Conservation (phyloP, 2,888 invertebrate genomes). For the Ommatoiulus sabulosus region DNA sequence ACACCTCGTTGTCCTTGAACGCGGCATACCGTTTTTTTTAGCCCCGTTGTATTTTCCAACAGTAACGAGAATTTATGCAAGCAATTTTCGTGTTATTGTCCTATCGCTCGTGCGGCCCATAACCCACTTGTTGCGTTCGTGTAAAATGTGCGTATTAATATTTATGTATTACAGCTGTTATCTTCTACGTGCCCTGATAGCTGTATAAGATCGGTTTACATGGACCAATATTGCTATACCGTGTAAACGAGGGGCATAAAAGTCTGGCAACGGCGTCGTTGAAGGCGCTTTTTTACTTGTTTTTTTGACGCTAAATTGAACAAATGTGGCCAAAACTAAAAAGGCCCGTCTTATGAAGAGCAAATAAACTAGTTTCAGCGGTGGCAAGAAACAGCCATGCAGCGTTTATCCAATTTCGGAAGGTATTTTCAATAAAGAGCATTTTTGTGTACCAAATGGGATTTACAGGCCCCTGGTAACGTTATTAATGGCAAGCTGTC, state of each 20-base stretch:
- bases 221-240: not conserved
- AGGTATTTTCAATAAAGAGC: not conserved
- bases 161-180: not conserved
- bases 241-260: not conserved
- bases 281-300: not conserved
- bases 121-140: not conserved
- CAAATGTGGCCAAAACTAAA: not conserved
- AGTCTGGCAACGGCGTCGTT: not conserved
- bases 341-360: not conserved
- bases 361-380: not conserved
- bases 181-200: not conserved
- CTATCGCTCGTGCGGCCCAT: not conserved
- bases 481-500: not conserved
- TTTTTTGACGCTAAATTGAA: slow-evolving; percentile 11
- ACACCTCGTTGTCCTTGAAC: too few species aligned
- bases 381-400: not conserved
- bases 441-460: slow-evolving; percentile 12
- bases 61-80: not conserved
- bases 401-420: not conserved
- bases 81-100: not conserved
- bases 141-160: not conserved
- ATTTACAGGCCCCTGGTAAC: not conserved
- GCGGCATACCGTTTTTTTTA: too few species aligned
- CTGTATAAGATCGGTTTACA: not conserved
- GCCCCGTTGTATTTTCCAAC: not conserved